Conservation (phyloP, 1,140 invertebrate species). For the Lordiphosa mommai region DNA sequence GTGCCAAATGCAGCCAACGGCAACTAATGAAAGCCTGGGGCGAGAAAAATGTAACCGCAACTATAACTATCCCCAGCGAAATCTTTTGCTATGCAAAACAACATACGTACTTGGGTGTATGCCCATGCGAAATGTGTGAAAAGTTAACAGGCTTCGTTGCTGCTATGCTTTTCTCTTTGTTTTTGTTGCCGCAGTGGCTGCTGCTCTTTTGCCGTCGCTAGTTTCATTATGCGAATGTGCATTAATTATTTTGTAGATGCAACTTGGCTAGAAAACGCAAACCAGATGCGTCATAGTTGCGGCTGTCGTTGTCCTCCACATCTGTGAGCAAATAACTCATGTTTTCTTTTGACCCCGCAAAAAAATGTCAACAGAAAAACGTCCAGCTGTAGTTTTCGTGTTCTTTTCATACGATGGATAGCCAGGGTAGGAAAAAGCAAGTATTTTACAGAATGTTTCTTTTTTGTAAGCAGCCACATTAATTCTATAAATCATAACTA, state of each 20-base stretch:
- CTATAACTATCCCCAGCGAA: constrained; percentile 17
- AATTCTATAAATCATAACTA: no score
- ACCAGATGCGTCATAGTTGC: constrained; percentile 6
- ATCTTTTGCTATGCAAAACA: constrained; percentile 56
- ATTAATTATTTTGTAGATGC: constrained; percentile 72
- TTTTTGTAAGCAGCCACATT: no score
- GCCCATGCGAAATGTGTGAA: constrained; percentile 69
- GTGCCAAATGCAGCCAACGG: constrained; percentile 27
- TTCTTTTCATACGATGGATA: no score
- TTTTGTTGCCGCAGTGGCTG: constrained; percentile 14
- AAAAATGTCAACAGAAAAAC: no score
- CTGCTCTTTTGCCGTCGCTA: constrained; percentile 33
- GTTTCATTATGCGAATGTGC: constrained; percentile 71
- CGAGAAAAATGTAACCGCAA: constrained; percentile 1
- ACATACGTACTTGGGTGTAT: constrained; percentile 10
- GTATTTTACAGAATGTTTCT: no score
- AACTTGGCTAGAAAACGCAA: constrained; percentile 28
- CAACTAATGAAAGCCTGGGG: constrained; percentile 52
- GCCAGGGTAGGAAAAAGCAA: no score
- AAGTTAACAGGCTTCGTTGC: constrained; percentile 42
- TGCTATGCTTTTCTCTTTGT: constrained; percentile 23
- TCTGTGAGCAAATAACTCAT: neutral
- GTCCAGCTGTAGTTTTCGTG: no score
- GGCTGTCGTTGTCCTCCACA: neutral
- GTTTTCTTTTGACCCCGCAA: constrained; percentile 2